Evolutionary conservation across 2,113 vertebrate genomes (phyloP), one percentile per base, ranked within the genome.

Genomic region (Cyprinodon brontotheroides): DNA sequence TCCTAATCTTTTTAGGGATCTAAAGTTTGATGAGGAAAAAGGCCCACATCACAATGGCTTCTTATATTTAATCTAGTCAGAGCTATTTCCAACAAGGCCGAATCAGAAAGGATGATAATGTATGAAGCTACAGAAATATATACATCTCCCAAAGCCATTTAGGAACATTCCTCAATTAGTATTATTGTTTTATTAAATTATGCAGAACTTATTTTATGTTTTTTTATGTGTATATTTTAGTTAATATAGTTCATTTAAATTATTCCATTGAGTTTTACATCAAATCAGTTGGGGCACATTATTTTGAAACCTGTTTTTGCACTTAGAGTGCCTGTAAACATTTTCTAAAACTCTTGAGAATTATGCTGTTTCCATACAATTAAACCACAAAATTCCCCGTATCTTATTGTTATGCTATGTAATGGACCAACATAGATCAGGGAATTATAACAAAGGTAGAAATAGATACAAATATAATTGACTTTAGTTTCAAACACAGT

Each of bases 11-110:
- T 41, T 81, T 86, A 80, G 82, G 82, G 71, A 88, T 87, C 72
- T 86, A 73, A 86, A 84, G 72, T 88, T 85, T 89, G 75, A 88
- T 79, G 80, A 90, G 76, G 84, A 91, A 87, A 86, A 29, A 86
- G 81, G 67, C 78, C 68, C 79, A 6, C 59, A 50, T 61, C 61
- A 57, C 79, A 80, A 90, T 69, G 71, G 65, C 77, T 76, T 70
- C 79, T 83, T 75, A 50, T 53, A 61, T 75, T 70, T 61, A 84
- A 76, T 85, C 84, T 69, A 45, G 45, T 68, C 41, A 83, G 74
- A 77, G 66, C 77, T 81, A 61, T 61, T 73, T 77, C 72, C 65
- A 70, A 3, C 59, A 67, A 65, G 29, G n/a, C 60, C 11, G 45
- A 2, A 15, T 81, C n/a, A 68, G 60, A 77, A 79, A 81, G 81